phyloP scores from a whole-genome alignment of 2,888 invertebrate genomes.

The Dastarcus helophoroides region DNA sequence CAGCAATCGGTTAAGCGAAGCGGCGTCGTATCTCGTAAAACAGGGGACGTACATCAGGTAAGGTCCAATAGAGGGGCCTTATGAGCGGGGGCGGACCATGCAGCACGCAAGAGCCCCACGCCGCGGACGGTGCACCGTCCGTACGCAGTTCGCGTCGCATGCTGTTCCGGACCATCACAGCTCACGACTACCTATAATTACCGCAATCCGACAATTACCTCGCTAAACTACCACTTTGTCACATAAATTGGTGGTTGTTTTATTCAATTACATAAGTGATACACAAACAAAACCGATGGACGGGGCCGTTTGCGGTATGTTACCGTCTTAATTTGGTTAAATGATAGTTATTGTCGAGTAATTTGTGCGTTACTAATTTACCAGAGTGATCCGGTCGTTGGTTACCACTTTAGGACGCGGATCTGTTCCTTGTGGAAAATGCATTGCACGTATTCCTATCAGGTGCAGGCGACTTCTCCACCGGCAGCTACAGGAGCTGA shows the following conservation, averaged over 20 bases:
- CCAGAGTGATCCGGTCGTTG: background rate
- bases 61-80: conserved; percentile 23
- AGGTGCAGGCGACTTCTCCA: conserved; percentile 32
- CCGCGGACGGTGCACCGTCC: conserved; percentile 20
- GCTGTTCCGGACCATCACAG: conserved; percentile 25
- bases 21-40: too few relatives aligned
- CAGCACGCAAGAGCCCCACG: conserved; percentile 14
- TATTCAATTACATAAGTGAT: conserved; percentile 25
- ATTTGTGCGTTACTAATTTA: conserved; percentile 1
- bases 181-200: conserved; percentile 8
- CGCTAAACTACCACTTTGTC: conserved; percentile 28
- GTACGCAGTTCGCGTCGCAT: conserved; percentile 19
- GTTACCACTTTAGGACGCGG: too few relatives aligned
- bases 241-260: conserved; percentile 27
- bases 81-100: conserved; percentile 12
- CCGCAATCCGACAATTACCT: conserved; percentile 19
- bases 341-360: conserved; percentile 3
- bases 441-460: conserved; percentile 35
- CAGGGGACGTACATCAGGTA: conserved; percentile 24
- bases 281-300: conserved; percentile 22
- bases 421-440: conserved; percentile 18
- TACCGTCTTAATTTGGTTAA: background rate
- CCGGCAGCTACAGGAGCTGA: conserved; percentile 33
- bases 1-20: too few relatives aligned
- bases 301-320: conserved; percentile 5